Evolutionary conservation across 2,113 vertebrate genomes (phyloP).

Genomic region (Microcebus murinus): DNA sequence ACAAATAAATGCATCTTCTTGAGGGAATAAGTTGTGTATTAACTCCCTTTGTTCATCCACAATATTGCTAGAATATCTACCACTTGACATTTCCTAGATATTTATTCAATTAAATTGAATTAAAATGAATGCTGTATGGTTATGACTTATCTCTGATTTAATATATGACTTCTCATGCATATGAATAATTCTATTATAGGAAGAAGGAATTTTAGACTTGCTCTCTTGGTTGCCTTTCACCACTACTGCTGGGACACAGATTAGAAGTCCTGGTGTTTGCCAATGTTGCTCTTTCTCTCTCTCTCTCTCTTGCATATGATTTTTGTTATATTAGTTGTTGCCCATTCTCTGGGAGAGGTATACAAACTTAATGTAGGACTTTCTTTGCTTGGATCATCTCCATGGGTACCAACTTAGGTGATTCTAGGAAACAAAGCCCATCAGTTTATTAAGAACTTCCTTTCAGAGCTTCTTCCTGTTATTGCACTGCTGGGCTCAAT

Average conservation of each 20-base stretch:
- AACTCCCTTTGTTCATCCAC: not conserved
- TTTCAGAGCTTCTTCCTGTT: not conserved
- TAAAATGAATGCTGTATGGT: not conserved
- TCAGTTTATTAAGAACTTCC: not conserved
- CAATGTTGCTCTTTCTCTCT: not conserved
- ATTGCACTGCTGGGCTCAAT: not conserved
- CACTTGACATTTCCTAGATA: not conserved
- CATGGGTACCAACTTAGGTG: not conserved
- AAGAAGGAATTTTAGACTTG: not conserved
- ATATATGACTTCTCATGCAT: not conserved
- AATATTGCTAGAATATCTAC: not conserved
- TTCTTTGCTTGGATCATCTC: not conserved
- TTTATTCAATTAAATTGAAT: not conserved
- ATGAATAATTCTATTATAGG: not conserved
- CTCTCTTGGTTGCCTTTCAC: not conserved
- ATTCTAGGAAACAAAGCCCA: not conserved
- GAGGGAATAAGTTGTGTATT: too few relatives aligned
- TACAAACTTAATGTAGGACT: not conserved
- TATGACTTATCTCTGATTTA: not conserved
- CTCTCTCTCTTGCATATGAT: not conserved
- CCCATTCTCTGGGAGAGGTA: not conserved
- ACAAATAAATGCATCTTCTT: not conserved
- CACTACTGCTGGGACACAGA: not conserved
- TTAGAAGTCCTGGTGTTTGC: not conserved
- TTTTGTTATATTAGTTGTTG: not conserved